Evolutionary conservation across 2,797 vertebrate species (phyloP).

Genomic region (Alcedo quadribrachys): DNA sequence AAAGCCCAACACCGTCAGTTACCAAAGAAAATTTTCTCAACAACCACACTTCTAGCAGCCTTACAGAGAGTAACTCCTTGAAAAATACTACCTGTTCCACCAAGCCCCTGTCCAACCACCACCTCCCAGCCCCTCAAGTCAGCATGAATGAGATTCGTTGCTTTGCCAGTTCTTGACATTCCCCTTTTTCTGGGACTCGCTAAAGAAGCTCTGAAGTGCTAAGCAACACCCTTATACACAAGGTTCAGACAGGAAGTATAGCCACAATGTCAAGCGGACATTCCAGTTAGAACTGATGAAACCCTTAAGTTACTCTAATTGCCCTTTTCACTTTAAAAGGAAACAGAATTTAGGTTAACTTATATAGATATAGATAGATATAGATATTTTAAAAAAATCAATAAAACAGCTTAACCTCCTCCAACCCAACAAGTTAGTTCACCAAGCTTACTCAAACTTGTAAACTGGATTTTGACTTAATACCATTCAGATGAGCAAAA

Average conservation of each 20-base stretch:
- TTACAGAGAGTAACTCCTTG: neutral
- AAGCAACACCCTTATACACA: accelerated
- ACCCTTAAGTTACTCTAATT: neutral
- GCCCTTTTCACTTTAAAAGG: neutral
- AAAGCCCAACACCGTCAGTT: neutral
- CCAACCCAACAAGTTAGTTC: neutral
- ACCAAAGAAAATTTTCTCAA: neutral
- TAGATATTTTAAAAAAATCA: neutral
- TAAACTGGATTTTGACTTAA: neutral
- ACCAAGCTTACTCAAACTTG: neutral
- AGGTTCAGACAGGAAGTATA: neutral
- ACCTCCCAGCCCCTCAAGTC: neutral
- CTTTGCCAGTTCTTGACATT: neutral
- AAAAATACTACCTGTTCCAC: neutral
- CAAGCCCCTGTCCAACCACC: no score
- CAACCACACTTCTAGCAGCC: neutral
- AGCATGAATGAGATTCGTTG: neutral
- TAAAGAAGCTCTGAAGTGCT: neutral
- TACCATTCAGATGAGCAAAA: neutral
- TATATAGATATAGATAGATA: no score
- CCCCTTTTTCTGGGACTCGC: neutral
- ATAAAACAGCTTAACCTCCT: neutral
- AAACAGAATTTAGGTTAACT: accelerated
- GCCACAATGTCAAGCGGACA: accelerated
- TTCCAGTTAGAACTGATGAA: neutral